Percentiles rank a stretch among this genome's conserved stretches.
Evolutionary conservation across 2,888 invertebrate species (phyloP).

Genomic region (Caenorhabditis sp.): DNA sequence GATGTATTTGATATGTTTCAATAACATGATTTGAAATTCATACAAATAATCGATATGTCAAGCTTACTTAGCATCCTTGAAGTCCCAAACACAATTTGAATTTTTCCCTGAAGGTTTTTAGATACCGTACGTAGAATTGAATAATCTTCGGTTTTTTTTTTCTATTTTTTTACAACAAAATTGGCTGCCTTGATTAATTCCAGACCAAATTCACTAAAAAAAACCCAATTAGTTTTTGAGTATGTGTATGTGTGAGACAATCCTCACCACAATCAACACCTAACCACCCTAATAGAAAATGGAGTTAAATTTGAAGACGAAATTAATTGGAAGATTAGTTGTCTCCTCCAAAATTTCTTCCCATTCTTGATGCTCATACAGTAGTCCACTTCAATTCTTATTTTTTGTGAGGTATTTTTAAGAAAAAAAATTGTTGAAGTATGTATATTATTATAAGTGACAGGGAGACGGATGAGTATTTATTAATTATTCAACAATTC

Average conservation of each 20-base stretch:
- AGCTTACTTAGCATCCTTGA: too few species aligned
- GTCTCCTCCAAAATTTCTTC: not conserved
- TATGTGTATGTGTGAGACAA: conserved; percentile 7
- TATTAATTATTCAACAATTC: not conserved
- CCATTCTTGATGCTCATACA: not conserved
- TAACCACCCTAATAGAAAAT: conserved; percentile 10
- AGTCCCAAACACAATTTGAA: too few species aligned
- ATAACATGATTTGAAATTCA: too few species aligned
- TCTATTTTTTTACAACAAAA: too few species aligned
- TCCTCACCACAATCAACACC: conserved; percentile 1
- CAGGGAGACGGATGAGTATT: conserved; percentile 9
- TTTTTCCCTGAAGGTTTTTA: too few species aligned
- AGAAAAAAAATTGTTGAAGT: not conserved
- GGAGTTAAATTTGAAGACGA: not conserved
- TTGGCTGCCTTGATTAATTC: too few species aligned
- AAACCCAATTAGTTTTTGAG: not conserved
- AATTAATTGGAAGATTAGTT: conserved; percentile 5
- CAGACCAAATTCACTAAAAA: not conserved
- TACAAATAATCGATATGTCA: too few species aligned
- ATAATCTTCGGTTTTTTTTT: too few species aligned
- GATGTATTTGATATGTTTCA: too few species aligned
- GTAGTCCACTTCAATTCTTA: conserved; percentile 4
- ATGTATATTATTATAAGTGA: conserved; percentile 7
- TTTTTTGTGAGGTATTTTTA: conserved; percentile 1
- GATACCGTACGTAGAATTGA: too few species aligned